These are phyloP conservation scores for Syrmaticus mikado DNA, from an alignment of 2,113 vertebrate genomes.

Conservation along the genomic window DNA sequence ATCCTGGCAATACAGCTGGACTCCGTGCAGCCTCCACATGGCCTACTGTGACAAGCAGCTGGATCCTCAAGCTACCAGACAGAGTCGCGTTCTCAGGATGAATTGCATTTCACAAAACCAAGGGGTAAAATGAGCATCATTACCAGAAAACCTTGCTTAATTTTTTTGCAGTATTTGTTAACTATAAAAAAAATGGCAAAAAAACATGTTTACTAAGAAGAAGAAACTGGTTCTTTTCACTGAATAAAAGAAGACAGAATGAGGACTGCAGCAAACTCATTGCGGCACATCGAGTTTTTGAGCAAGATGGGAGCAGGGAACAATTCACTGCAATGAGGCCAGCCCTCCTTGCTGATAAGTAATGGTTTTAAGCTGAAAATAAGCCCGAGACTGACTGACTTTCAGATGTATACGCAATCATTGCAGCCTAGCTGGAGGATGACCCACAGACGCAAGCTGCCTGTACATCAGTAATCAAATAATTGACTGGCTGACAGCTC, in stretches of 20 bases:
- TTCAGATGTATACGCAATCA: constrained; percentile 17
- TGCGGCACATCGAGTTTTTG: not conserved
- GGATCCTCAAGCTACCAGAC: constrained; percentile 64
- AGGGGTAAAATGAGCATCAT: not conserved
- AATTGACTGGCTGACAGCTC: constrained; percentile 49
- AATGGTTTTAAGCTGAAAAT: constrained; percentile 19
- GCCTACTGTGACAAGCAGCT: constrained; percentile 77
- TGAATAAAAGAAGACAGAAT: not conserved
- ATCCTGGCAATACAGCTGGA: constrained; percentile 74
- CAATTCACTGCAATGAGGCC: not conserved
- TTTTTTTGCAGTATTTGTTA: not conserved
- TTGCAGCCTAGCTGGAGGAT: not conserved
- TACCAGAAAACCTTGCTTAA: not conserved
- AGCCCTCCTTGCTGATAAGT: not conserved
- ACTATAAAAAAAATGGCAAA: not conserved
- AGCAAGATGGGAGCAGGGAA: not conserved
- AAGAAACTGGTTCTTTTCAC: not conserved
- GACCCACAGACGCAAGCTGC: constrained; percentile 13
- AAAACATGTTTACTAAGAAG: not conserved
- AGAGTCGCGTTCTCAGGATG: constrained; percentile 54
- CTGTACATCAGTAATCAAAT: constrained; percentile 43
- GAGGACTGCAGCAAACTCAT: not conserved
- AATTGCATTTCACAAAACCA: constrained; percentile 52
- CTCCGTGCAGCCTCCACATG: constrained; percentile 60
- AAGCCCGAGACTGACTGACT: not conserved